phyloP scores from a whole-genome alignment of 2,888 invertebrate species.

The Andrena bicolor region DNA sequence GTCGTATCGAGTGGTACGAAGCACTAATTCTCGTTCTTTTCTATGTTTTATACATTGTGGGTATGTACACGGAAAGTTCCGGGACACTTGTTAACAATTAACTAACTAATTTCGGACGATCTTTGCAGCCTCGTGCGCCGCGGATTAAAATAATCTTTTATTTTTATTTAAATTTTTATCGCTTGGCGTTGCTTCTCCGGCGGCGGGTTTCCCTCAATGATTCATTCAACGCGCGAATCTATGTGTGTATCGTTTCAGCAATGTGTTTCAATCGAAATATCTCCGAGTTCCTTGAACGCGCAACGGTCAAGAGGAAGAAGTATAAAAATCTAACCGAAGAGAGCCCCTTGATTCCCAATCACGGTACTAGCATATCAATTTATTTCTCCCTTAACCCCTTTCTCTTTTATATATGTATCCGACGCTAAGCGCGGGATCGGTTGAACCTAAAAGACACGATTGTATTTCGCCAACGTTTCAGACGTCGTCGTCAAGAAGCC shows the following conservation, averaged over 20 bases:
- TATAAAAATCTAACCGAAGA: conserved; percentile 87
- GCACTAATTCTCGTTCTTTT: conserved; percentile 89
- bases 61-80: conserved; percentile 83
- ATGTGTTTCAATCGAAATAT: conserved; percentile 89
- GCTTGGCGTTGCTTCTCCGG: no score
- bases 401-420: no score
- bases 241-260: conserved; percentile 85
- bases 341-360: conserved; percentile 77
- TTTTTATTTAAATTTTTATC: no score
- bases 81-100: background rate
- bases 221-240: no score
- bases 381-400: background rate
- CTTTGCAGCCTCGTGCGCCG: background rate
- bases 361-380: conserved; percentile 64
- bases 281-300: conserved; percentile 86
- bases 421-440: no score
- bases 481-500: conserved; percentile 46
- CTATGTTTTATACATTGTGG: conserved; percentile 90
- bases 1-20: conserved; percentile 91
- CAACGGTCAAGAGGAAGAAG: conserved; percentile 85
- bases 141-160: background rate
- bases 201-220: no score
- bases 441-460: background rate
- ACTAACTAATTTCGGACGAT: conserved; percentile 17
- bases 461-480: conserved; percentile 27